Evolutionary conservation across 2,113 vertebrate species (phyloP).

Genomic region (Spizaetus ornatus): DNA sequence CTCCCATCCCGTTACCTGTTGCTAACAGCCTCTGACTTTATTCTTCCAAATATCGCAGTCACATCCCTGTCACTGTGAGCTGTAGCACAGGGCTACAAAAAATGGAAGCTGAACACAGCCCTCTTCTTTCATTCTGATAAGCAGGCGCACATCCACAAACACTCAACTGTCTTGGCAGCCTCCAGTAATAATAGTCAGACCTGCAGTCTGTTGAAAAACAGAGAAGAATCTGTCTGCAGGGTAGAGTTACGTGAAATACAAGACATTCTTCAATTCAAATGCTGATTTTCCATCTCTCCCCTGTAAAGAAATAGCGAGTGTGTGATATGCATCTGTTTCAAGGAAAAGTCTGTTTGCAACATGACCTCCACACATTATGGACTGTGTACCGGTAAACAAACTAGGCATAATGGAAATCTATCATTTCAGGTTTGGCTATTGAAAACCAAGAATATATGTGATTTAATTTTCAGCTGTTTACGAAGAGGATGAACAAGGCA

Average conservation of each 20-base stretch:
- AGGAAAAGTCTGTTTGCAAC: not conserved
- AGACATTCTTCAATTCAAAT: not conserved
- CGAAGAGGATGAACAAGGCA: not conserved
- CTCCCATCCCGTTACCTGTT: not conserved
- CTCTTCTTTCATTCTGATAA: not conserved
- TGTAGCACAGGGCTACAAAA: not conserved
- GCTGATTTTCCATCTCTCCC: not conserved
- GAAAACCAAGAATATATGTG: not conserved
- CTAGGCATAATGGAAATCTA: not conserved
- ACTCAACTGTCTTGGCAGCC: not conserved
- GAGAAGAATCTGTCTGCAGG: not conserved
- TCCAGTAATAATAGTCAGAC: not conserved
- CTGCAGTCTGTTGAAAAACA: not conserved
- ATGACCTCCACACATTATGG: not conserved
- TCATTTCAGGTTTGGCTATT: not conserved
- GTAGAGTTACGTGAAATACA: not conserved
- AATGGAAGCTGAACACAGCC: not conserved
- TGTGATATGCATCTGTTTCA: not conserved
- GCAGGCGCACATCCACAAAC: not conserved
- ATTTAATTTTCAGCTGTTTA: constrained; percentile 5
- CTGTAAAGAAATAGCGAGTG: not conserved
- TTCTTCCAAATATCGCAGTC: not conserved
- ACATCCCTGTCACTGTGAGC: not conserved
- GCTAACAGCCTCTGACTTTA: not conserved
- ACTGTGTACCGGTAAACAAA: not conserved